Evolutionary conservation across 1,140 invertebrate species (phyloP).

Genomic region (Trinorchestia longiramus): DNA sequence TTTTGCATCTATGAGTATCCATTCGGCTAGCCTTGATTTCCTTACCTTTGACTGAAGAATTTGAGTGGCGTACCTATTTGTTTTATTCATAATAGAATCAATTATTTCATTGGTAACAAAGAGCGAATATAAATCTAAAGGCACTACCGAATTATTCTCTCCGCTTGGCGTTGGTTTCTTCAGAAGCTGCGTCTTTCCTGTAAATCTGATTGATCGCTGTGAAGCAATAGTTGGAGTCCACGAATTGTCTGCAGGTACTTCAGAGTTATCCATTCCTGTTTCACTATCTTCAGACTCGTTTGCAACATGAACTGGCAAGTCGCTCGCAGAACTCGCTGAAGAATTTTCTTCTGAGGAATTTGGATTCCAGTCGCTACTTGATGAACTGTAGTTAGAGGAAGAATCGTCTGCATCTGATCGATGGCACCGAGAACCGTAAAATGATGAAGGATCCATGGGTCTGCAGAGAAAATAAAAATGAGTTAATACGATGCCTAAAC

Average conservation of each 20-base stretch:
- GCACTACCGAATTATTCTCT: no score
- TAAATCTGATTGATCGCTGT: constrained; percentile 23
- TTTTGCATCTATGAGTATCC: no score
- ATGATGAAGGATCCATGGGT: constrained; percentile 32
- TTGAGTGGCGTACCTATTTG: no score
- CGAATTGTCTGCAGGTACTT: constrained; percentile 23
- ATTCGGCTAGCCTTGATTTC: no score
- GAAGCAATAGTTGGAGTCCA: constrained; percentile 7
- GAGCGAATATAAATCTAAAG: constrained; percentile 40
- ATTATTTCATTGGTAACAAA: constrained; percentile 46
- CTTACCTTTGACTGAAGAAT: no score
- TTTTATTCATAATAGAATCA: no score
- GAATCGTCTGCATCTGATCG: background rate
- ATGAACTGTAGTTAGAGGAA: constrained; percentile 13
- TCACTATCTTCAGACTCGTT: no score
- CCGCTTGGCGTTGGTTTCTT: constrained; percentile 17
- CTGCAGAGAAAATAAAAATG: no score
- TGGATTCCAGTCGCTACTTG: no score
- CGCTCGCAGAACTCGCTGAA: constrained; percentile 4
- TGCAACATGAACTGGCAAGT: no score
- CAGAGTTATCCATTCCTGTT: background rate
- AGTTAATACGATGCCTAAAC: constrained; percentile 43
- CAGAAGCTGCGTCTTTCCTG: constrained; percentile 16
- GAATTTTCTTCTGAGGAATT: constrained; percentile 4
- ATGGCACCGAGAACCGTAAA: constrained; percentile 31